Percentiles rank a stretch among this genome's conserved stretches.
phyloP scores from a whole-genome alignment of 1,140 invertebrate species.

The Drosophila tsacasi region DNA sequence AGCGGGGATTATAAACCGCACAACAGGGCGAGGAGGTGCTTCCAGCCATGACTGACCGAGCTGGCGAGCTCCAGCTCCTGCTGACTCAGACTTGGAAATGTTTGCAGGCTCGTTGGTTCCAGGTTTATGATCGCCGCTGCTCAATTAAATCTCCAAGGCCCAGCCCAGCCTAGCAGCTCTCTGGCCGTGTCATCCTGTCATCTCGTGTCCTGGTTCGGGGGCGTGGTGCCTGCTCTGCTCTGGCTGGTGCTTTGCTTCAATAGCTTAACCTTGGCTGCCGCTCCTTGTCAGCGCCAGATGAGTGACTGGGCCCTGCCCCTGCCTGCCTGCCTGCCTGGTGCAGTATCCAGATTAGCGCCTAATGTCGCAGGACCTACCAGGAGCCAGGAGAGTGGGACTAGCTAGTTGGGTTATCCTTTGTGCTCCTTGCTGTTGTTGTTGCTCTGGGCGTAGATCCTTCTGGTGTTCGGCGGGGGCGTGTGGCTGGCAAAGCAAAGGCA shows the following conservation, averaged over 20 bases:
- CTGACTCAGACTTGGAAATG: conserved; percentile 60
- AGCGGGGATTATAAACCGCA: conserved; percentile 19
- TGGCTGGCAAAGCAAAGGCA: conserved; percentile 48
- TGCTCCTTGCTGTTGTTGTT: conserved; percentile 20
- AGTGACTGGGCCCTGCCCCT: conserved; percentile 7
- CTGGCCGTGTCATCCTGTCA: conserved; percentile 21
- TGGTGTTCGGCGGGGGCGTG: not conserved
- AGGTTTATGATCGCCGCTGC: conserved; percentile 70
- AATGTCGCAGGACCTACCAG: conserved; percentile 38
- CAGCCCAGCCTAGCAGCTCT: not conserved
- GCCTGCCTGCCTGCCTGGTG: not conserved
- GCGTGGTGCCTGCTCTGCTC: conserved; percentile 9
- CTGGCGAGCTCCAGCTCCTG: conserved; percentile 7
- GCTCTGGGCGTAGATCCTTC: not conserved
- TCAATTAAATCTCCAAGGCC: conserved; percentile 77
- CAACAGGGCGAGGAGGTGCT: no score
- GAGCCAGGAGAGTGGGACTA: not conserved
- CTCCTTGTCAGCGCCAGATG: conserved; percentile 68
- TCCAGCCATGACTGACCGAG: no score
- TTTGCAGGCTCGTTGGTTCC: conserved; percentile 49
- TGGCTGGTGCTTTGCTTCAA: conserved; percentile 5
- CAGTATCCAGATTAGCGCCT: conserved; percentile 67
- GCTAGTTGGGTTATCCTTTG: conserved; percentile 38
- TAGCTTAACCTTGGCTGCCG: conserved; percentile 51
- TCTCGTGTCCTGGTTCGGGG: not conserved